Evolutionary conservation across 2,888 invertebrate species (phyloP).

Genomic region (Calameuta pallipes): DNA sequence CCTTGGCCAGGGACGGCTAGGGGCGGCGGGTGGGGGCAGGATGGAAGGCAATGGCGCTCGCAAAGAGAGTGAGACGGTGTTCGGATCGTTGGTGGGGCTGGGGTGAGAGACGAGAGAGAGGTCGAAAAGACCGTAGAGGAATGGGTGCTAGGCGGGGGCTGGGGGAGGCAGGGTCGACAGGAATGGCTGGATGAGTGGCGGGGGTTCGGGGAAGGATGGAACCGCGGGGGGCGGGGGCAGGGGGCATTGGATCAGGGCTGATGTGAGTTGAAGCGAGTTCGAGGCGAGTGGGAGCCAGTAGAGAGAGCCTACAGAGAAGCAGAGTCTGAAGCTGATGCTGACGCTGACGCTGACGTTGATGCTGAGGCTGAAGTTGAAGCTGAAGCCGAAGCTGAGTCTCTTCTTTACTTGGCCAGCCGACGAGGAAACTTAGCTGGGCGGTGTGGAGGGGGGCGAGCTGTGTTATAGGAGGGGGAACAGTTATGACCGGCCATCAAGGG

Average conservation of each 20-base stretch:
- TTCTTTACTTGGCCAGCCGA: constrained; percentile 55
- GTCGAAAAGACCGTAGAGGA: not conserved
- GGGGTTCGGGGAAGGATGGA: constrained; percentile 16
- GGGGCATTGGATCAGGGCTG: constrained; percentile 5
- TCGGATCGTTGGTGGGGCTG: constrained; percentile 14
- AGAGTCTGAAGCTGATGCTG: not conserved
- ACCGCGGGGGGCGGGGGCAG: not conserved
- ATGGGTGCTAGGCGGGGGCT: constrained; percentile 9
- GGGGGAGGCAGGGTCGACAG: constrained; percentile 24
- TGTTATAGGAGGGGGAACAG: constrained; percentile 37
- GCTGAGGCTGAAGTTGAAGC: not conserved
- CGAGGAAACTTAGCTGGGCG: constrained; percentile 51
- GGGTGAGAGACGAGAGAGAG: constrained; percentile 4
- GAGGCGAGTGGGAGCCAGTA: constrained; percentile 10
- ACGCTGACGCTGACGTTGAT: not conserved
- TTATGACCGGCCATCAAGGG: constrained; percentile 60
- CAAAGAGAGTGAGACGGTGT: not conserved
- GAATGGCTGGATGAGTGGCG: constrained; percentile 27
- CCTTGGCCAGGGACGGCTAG: constrained; percentile 49
- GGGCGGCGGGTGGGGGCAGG: constrained; percentile 12
- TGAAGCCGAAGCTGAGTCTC: constrained; percentile 31
- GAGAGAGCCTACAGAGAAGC: constrained; percentile 15
- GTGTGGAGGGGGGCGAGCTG: constrained; percentile 20
- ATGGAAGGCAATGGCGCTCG: constrained; percentile 5
- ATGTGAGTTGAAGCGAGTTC: constrained; percentile 7